Base-by-base conservation (phyloP, 2,113 vertebrate species). In the Monarcha castaneiventris region DNA sequence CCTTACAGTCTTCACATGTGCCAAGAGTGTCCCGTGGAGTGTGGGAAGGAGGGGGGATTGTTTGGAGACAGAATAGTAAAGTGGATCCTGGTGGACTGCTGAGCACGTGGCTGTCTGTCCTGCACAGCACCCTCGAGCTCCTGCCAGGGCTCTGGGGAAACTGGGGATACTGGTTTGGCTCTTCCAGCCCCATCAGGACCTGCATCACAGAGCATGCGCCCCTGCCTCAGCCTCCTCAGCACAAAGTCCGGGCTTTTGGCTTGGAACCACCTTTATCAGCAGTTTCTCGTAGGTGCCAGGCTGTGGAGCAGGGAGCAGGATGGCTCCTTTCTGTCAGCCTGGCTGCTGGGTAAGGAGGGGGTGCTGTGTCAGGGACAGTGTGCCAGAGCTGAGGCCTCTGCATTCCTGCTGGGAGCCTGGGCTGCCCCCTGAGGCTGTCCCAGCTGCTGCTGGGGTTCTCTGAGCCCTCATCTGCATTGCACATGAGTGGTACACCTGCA, bases 91-190 rank as follows among this genome's bases (percentile, higher is more conserved):
- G 14, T 87, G 39, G 62, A 61, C 15, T 0, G 0, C 30, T 43
- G 77, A 11, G 29, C 2, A 1, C 0, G 0, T 59, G 84, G 35
- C 73, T 0, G 1, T 14, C 48, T 86, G 44, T 82, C 13, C 67
- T 0, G 1, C 5, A 1, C 0, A 0, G 37, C 3, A 3, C n/a
- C 25, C 11, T 80, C 0, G 0, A 61, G n/a, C 64, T 81, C 32
- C 48, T 95, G 25, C 10, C 17, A 43, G 80, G 29, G 20, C 43
- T 58, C 23, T 17, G 8, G 26, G 80, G 64, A 71, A 94, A 74
- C 72, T 69, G 41, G 79, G 75, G 59, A 66, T 88, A 59, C 68
- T 54, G 89, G 72, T 80, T 92, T 3, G 6, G 21, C 27, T n/a
- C 66, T 69, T 62, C 32, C 21, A 51, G 43, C 27, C 72, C 83